Evolutionary conservation across 2,888 invertebrate species (phyloP).

Genomic region (Ernsta delagoae): DNA sequence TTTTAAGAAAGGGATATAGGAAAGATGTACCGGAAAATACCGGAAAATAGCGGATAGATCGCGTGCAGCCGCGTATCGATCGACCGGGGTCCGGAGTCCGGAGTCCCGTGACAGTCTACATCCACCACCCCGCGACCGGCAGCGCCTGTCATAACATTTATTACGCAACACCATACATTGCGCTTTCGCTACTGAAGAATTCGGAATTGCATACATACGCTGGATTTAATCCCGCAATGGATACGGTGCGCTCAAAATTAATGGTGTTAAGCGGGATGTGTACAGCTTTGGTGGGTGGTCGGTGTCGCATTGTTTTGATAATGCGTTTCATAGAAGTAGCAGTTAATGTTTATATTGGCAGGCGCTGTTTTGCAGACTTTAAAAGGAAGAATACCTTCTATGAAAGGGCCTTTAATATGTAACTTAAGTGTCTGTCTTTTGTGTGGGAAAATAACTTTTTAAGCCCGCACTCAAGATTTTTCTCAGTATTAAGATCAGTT

Average conservation of each 20-base stretch:
- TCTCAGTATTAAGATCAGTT: too few relatives aligned
- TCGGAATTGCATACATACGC: background rate
- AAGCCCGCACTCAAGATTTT: too few relatives aligned
- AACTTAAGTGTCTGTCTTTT: too few relatives aligned
- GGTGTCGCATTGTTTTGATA: conserved; percentile 23
- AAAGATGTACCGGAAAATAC: background rate
- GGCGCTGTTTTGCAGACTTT: too few relatives aligned
- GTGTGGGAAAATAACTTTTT: too few relatives aligned
- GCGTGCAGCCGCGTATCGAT: conserved; percentile 27
- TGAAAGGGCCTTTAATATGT: too few relatives aligned
- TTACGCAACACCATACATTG: background rate
- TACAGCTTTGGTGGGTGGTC: background rate
- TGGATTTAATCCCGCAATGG: conserved; percentile 8
- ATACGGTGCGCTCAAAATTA: background rate
- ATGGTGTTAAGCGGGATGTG: background rate
- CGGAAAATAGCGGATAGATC: conserved; percentile 11
- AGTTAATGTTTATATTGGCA: background rate
- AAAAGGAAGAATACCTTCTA: too few relatives aligned
- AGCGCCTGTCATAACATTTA: background rate
- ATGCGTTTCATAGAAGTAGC: background rate
- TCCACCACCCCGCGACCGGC: conserved; percentile 15
- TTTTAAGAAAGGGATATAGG: too few relatives aligned
- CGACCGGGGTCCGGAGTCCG: background rate
- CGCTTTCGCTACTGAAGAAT: background rate
- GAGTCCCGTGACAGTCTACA: conserved; percentile 22